Base-by-base conservation (phyloP, 2,888 invertebrate genomes). In the Apodemia duryi region DNA sequence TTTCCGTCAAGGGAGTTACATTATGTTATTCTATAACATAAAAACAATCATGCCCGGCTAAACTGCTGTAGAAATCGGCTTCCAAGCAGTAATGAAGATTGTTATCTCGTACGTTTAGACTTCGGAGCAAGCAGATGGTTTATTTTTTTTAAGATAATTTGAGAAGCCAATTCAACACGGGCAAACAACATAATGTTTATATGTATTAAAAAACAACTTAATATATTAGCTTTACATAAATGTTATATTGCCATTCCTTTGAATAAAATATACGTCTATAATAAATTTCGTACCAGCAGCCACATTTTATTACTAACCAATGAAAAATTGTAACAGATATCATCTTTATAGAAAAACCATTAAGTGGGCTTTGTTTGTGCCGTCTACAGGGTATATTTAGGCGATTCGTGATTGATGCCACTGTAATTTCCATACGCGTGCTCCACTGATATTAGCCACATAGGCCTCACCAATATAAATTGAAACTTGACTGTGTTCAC, bases 341-440 rank as follows among this genome's bases (percentile, higher is more conserved):
- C 77, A 80, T 83, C 77, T 83, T 82, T 82, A 80, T 83, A 75
- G 69, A 70, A 75, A 80, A 84, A 75, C 81, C 82, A 83, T 87
- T 82, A 83, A 76, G 79, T 80, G 79, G 82, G 75, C 80, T 81
- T 85, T 84, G 83, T 86, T 86, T 86, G 83, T 78, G 81, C 80
- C 85, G 82, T 87, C 87, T 83, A 76, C 78, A 76, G 76, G 78
- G 76, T 79, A 84, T 86, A 83, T 88, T 88, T 85, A 80, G 83
- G 80, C 77, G 79, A 81, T 83, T 85, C 88, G 88, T 90, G 91
- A 91, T 91, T 91, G 90, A 91, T 91, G 90, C 80, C 80, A 84
- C 84, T 83, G 87, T 88, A 88, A 91, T 91, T 91, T 91, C 88
- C 91, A 89, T 91, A 91, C 88, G 88, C 89, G 88, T 89, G 89